Conservation (phyloP, 2,888 invertebrate species). For the Apamea crenata region DNA sequence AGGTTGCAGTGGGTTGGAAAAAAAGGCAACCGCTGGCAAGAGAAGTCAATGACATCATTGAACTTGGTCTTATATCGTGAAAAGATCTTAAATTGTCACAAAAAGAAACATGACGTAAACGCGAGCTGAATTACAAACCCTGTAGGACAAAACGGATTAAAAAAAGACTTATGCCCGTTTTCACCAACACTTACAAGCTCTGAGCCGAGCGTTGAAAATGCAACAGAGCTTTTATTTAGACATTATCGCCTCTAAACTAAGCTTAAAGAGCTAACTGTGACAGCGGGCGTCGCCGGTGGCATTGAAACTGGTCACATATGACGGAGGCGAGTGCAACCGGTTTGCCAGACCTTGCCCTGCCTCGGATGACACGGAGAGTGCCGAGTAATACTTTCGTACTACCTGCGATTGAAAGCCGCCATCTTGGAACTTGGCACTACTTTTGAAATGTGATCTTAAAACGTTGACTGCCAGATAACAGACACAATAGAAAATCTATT, state of each 20-base stretch:
- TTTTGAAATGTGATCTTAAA: neutral
- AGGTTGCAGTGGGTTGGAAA: neutral
- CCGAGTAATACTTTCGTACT: slow-evolving; percentile 54
- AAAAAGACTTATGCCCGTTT: neutral
- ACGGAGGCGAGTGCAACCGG: slow-evolving; percentile 49
- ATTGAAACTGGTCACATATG: slow-evolving; percentile 60
- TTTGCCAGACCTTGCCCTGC: slow-evolving; percentile 57
- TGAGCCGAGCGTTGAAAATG: neutral
- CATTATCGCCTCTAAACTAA: neutral
- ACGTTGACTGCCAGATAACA: no score
- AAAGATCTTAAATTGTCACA: neutral
- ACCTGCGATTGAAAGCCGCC: slow-evolving; percentile 32
- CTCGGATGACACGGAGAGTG: slow-evolving; percentile 61
- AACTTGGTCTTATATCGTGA: no score
- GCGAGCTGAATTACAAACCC: neutral
- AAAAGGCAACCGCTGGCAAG: neutral
- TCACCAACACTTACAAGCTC: neutral
- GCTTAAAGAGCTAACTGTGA: slow-evolving; percentile 35
- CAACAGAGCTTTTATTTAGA: neutral
- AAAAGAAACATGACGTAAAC: no score
- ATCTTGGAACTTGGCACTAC: slow-evolving; percentile 29
- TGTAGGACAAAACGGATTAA: neutral
- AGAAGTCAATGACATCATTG: neutral
- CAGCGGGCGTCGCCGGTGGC: slow-evolving; percentile 42
- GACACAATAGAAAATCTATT: no score